Base-by-base conservation (phyloP, 2,888 invertebrate genomes). In the Mythimna pallens region DNA sequence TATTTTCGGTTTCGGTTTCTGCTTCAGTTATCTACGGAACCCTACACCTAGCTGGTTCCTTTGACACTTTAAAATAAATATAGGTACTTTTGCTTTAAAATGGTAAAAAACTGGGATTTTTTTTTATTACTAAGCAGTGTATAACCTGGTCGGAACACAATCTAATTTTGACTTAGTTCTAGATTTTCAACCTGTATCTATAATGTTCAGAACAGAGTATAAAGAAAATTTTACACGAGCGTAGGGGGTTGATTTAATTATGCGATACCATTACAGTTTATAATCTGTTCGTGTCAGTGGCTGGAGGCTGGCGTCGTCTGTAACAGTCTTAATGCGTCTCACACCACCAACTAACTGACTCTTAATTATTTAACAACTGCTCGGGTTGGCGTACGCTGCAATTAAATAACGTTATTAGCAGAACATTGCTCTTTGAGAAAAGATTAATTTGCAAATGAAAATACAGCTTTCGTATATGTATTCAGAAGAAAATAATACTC, bases 281-380 rank as follows among this genome's bases (percentile, higher is more conserved):
- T 90, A 83, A 73, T 74, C 81, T 73, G 69, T 73, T 79, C 71
- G 65, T 71, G 65, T 70, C 74, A 65, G 68, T 75, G 73, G 58
- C 62, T 77, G 36, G 73, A 55, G 62, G 68, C 52, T 73, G 69
- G 72, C 65, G 43, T 68, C 63, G 65, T 76, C 80, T 87, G 92
- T 93, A 91, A 91, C 90, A 91, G 87, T 87, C 89, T 87, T 91
- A 92, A 92, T 91, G 89, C 88, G 87, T 84, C 88, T 88, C 88
- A 87, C 87, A 91, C 91, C 92, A 89, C 91, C 87, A 89, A 91
- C 90, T 92, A 92, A 93, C 92, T 91, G 90, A 85, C 90, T 92
- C 89, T 92, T 93, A 93, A 94, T 94, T 92, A 93, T 93, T 92
- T 92, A 92, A 93, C 90, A 90, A 90, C 85, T 89, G 88, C 36